Percentiles rank a stretch among this genome's conserved stretches.
Conservation (phyloP, 2,888 invertebrate genomes). For the Sinhomidia bicolor region DNA sequence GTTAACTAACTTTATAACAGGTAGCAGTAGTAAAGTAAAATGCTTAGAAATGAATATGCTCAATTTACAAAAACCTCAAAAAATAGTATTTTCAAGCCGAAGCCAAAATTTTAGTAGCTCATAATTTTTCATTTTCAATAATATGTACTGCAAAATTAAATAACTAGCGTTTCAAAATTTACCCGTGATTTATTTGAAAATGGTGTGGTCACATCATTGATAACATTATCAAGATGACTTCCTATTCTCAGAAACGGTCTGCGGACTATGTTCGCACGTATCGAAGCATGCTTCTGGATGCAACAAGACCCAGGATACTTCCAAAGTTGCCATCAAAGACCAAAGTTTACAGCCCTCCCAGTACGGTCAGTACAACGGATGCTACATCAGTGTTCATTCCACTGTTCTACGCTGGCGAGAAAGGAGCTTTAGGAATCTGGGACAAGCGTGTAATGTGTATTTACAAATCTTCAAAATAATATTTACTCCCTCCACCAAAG, state of each 20-base stretch:
- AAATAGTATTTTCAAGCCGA: too few relatives aligned
- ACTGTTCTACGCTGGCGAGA: slow-evolving; percentile 74
- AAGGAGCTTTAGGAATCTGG: slow-evolving; percentile 75
- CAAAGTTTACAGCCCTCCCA: slow-evolving; percentile 44
- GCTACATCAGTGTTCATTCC: slow-evolving; percentile 69
- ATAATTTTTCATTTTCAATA: background rate
- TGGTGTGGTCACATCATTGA: background rate
- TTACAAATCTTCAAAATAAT: too few relatives aligned
- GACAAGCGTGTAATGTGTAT: slow-evolving; percentile 73
- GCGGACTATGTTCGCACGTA: slow-evolving; percentile 57
- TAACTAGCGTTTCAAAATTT: slow-evolving; percentile 42
- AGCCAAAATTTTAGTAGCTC: background rate
- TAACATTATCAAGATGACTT: slow-evolving; percentile 24
- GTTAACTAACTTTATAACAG: too few relatives aligned
- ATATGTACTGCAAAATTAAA: background rate
- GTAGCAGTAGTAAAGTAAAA: too few relatives aligned
- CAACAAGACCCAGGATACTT: slow-evolving; percentile 12
- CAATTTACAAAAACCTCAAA: too few relatives aligned
- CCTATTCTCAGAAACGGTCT: slow-evolving; percentile 29
- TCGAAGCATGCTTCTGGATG: slow-evolving; percentile 49
- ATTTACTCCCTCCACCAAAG: background rate
- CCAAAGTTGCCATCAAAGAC: slow-evolving; percentile 32
- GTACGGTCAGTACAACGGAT: slow-evolving; percentile 47
- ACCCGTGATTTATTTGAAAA: background rate
- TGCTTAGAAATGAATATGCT: too few relatives aligned